Conservation (phyloP, 2,797 vertebrate genomes). For the Petrocephalus sullivani region DNA sequence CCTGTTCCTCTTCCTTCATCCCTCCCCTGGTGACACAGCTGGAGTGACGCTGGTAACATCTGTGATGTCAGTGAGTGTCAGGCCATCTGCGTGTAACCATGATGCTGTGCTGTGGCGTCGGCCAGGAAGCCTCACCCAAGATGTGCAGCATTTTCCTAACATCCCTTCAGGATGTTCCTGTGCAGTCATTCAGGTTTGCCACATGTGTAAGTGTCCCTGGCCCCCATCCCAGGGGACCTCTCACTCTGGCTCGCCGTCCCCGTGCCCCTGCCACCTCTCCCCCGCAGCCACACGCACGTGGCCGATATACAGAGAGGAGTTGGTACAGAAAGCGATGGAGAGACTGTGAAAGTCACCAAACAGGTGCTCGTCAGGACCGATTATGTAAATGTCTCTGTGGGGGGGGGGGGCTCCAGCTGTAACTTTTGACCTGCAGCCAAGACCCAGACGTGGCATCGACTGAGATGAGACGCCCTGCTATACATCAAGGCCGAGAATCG, state of each 20-base stretch:
- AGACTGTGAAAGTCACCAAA: constrained; percentile 16
- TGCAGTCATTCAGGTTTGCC: neutral
- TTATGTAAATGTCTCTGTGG: neutral
- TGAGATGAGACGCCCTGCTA: neutral
- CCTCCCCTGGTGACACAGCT: neutral
- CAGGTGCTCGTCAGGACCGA: constrained; percentile 11
- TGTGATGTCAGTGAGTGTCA: neutral
- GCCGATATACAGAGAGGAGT: neutral
- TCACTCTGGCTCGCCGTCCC: neutral
- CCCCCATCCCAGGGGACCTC: neutral
- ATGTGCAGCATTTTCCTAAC: neutral
- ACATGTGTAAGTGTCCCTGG: neutral
- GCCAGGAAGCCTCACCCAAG: neutral
- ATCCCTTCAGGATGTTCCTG: neutral
- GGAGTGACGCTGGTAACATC: neutral
- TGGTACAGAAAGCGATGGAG: neutral
- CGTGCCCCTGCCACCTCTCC: neutral
- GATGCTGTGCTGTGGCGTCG: neutral
- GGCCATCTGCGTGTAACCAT: neutral
- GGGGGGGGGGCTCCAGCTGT: neutral
- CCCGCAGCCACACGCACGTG: neutral
- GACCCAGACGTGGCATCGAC: neutral
- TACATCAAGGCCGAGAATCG: neutral
- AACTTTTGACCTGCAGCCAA: neutral
- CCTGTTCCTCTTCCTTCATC: neutral